Base-by-base conservation (phyloP, 1,140 invertebrate species). In the Eurosta solidaginis region DNA sequence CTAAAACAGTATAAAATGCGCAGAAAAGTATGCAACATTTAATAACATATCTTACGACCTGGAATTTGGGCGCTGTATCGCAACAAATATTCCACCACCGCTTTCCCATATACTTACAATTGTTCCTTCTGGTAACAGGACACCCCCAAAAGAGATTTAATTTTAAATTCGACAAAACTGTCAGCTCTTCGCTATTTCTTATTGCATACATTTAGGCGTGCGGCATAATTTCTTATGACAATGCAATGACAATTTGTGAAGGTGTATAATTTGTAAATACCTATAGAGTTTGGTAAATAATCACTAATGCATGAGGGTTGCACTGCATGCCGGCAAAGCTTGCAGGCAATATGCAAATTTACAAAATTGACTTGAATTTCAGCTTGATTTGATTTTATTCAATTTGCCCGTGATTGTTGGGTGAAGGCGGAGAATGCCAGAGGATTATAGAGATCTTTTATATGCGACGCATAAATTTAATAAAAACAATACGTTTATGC, bases 341-440 rank as follows among this genome's bases (percentile, higher is more conserved):
- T 33, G 33, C 17, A 20, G 59, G 59, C 59, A 68, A 68, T 68
- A 68, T 50, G 74, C n/a, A 45, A 50, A 50, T 45, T 75, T 75
- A 75, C 47, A 47, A 75, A 75, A 75, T 75, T 49, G 74, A 75
- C 74, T 75, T 50, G 42, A 75, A 75, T 75, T 49, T 75, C 44
- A 45, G 74, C 74, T 75, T 75, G 74, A 75, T 75, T 75, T 45
- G 74, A 29, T 49, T 75, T 75, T 27, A 75, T 75, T 45, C 42
- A 75, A 75, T 75, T 75, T 75, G 42, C 22, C 47, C n/a, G 59
- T 20, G 59, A 68, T 68, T 40, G 36, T n/a, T 10, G 59, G n/a
- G 3, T 59, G 29, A 33, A 59, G 54, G 12, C 3, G 27, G 27
- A 14, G 45, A n/a, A n/a, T n/a, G 14, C 12, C 7, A 22, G 49